Evolutionary conservation across 1,140 invertebrate species (phyloP).

Genomic region (Paralvinella palmiformis): DNA sequence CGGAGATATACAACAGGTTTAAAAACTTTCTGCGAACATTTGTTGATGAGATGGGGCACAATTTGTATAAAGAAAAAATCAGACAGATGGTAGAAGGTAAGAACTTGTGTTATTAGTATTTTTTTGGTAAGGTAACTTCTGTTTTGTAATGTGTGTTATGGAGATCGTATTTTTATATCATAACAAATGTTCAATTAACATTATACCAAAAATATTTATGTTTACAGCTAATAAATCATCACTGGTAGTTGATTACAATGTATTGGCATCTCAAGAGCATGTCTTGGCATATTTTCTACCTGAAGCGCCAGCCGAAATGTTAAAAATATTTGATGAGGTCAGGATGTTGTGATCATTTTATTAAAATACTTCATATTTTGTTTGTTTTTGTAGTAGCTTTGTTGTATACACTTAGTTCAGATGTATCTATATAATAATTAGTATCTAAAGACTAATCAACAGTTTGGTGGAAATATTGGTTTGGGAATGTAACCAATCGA

Average conservation of each 20-base stretch:
- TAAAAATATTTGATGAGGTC: conserved; percentile 91
- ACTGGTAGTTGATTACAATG: conserved; percentile 89
- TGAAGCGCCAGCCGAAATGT: conserved; percentile 93
- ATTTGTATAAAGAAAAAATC: conserved; percentile 89
- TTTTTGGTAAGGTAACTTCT: not conserved
- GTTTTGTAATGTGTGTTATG: not conserved
- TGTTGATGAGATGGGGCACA: conserved; percentile 77
- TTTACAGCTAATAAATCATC: conserved; percentile 63
- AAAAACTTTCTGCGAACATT: conserved; percentile 91
- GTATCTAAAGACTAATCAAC: not conserved
- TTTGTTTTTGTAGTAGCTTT: not conserved
- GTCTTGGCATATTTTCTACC: conserved; percentile 93
- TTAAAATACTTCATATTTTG: not conserved
- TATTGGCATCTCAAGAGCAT: conserved; percentile 82
- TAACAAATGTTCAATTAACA: not conserved
- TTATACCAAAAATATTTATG: not conserved
- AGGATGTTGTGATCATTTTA: conserved; percentile 8
- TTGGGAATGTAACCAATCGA: not conserved
- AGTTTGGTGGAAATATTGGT: not conserved
- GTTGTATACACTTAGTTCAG: not conserved
- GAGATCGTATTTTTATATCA: not conserved
- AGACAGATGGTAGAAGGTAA: conserved; percentile 85
- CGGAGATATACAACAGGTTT: conserved; percentile 94
- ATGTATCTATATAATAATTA: not conserved
- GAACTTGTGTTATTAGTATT: conserved; percentile 9